These are phyloP conservation scores for Chymomyza caudatula DNA, from an alignment of 2,888 invertebrate genomes.

Conservation along the genomic window DNA sequence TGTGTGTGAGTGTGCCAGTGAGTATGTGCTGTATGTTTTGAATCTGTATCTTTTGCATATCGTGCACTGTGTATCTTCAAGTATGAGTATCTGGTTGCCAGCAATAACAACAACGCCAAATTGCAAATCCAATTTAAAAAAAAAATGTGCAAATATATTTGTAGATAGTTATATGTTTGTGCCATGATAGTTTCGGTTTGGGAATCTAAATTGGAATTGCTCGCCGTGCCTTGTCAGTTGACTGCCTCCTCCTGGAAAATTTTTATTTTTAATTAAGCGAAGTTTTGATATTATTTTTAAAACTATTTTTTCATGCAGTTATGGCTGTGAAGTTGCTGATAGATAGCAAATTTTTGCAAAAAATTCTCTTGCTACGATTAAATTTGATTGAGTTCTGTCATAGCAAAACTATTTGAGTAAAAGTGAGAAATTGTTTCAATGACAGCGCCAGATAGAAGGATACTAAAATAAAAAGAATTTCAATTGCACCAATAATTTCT, in stretches of 20 bases:
- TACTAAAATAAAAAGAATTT: neutral
- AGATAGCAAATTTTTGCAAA: constrained; percentile 49
- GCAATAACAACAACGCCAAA: constrained; percentile 44
- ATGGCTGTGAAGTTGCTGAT: constrained; percentile 3
- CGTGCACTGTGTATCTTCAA: constrained; percentile 57
- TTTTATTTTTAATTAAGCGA: constrained; percentile 2
- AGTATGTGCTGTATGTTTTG: constrained; percentile 4
- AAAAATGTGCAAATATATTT: constrained; percentile 36
- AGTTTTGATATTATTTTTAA: neutral
- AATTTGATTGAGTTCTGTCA: constrained; percentile 45
- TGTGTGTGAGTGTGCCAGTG: constrained; percentile 4
- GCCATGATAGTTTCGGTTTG: constrained; percentile 22
- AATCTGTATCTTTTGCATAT: constrained; percentile 61
- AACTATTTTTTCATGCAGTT: neutral
- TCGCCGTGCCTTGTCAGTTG: constrained; percentile 16
- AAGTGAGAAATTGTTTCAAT: neutral
- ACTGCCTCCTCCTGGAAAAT: constrained; percentile 7
- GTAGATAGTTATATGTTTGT: constrained; percentile 42
- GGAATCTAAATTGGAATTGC: constrained; percentile 49
- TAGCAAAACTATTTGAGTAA: neutral
- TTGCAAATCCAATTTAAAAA: constrained; percentile 64
- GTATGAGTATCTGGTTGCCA: constrained; percentile 60
- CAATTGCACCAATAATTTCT: too few relatives aligned
- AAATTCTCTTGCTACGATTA: constrained; percentile 6
- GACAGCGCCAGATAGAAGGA: neutral